These are phyloP conservation scores for Lasaia peninsularis DNA, from an alignment of 1,140 invertebrate genomes.

Conservation along the genomic window DNA sequence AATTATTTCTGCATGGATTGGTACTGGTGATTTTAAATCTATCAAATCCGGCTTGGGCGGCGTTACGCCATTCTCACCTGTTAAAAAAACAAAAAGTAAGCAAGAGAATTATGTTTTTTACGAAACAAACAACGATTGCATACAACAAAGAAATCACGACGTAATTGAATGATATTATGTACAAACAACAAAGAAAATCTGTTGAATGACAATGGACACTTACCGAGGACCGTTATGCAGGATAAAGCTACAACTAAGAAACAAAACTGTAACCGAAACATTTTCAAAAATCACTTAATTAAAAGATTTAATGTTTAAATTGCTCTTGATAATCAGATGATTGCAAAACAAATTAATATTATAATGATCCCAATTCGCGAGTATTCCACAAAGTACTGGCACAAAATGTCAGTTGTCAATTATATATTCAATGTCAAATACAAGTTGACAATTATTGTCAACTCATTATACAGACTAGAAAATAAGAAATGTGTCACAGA, in stretches of 20 bases:
- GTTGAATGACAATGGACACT: slow-evolving; percentile 34
- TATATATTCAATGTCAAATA: not conserved
- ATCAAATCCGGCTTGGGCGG: slow-evolving; percentile 25
- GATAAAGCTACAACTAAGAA: slow-evolving; percentile 46
- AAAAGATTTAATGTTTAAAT: not conserved
- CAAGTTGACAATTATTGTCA: not conserved
- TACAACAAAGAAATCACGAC: slow-evolving; percentile 2
- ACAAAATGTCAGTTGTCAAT: slow-evolving; percentile 8
- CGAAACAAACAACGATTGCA: not conserved
- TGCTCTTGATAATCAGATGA: not conserved
- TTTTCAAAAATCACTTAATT: slow-evolving; percentile 26
- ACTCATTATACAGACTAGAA: not conserved
- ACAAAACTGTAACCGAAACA: slow-evolving; percentile 50
- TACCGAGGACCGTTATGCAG: slow-evolving; percentile 48
- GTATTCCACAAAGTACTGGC: not conserved
- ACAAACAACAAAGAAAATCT: slow-evolving; percentile 17
- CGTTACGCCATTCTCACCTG: slow-evolving; percentile 13
- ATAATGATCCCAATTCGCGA: slow-evolving; percentile 6
- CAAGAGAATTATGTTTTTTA: not conserved
- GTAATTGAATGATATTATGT: not conserved
- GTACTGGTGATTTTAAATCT: not conserved
- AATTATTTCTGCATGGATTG: not conserved
- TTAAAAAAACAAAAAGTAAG: not conserved
- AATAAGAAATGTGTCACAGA: too few species aligned
- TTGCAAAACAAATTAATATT: slow-evolving; percentile 6